Evolutionary conservation across 37 sponge, comb jelly and placozoan species (phyloP).

Genomic region (Diacarnus erythraeanus): DNA sequence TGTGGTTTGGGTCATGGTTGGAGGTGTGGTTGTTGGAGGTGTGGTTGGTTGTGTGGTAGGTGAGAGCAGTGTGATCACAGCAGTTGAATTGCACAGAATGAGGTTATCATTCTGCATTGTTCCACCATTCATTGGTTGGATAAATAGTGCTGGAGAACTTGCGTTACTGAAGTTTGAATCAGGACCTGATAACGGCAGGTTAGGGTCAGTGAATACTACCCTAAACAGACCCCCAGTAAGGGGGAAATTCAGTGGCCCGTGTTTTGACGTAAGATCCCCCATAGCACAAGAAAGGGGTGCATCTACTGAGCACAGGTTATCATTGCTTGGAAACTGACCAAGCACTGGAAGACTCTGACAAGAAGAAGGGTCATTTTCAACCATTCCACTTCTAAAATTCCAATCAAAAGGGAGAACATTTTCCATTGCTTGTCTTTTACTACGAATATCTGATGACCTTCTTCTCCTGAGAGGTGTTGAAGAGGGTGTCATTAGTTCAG

Average conservation of each 20-base stretch:
- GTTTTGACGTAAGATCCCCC: constrained; percentile 75
- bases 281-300: constrained; percentile 51
- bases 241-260: constrained; percentile 36
- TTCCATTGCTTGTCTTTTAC: neutral
- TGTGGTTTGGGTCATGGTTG: neutral
- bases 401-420: neutral
- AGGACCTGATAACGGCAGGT: constrained; percentile 70
- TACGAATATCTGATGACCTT: neutral
- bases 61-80: neutral
- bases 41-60: constrained; percentile 4
- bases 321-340: neutral
- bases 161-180: constrained; percentile 3
- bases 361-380: neutral
- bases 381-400: neutral
- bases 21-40: neutral
- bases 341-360: neutral
- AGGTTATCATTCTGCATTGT: neutral
- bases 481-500: too few species aligned
- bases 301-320: constrained; percentile 16
- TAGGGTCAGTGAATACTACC: constrained; percentile 63
- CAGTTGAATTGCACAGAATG: neutral
- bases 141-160: constrained; percentile 3
- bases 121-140: constrained; percentile 6
- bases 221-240: neutral
- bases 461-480: neutral